phyloP scores from a whole-genome alignment of 2,888 invertebrate species.

The Melinopterus prodromus region DNA sequence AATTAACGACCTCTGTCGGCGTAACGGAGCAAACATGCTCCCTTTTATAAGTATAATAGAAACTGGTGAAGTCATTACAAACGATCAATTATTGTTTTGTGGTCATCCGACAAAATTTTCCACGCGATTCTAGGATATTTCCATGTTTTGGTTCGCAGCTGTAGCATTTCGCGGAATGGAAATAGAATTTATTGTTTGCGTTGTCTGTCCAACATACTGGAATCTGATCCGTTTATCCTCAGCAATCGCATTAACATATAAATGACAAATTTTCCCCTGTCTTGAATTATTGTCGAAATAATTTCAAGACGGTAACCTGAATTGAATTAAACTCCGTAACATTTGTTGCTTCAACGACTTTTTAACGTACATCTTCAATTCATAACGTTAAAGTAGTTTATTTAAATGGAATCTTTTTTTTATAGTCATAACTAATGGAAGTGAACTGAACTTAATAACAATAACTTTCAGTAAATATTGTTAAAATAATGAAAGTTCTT shows the following conservation, averaged over 20 bases:
- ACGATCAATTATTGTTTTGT: neutral
- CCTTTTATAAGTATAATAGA: neutral
- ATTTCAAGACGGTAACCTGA: neutral
- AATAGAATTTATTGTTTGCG: neutral
- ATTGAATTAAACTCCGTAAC: neutral
- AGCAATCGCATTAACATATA: slow-evolving; percentile 38
- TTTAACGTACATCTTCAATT: neutral
- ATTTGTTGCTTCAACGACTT: neutral
- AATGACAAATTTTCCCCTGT: slow-evolving; percentile 38
- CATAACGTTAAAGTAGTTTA: neutral
- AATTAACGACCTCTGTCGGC: neutral
- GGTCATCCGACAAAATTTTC: neutral
- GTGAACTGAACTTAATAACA: no score
- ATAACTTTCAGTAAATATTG: no score
- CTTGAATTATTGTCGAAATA: neutral
- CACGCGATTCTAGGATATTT: neutral
- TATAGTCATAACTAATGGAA: no score
- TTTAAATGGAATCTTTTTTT: no score
- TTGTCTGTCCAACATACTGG: neutral
- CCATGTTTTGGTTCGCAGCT: neutral
- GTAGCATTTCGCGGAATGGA: neutral
- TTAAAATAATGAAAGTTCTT: no score
- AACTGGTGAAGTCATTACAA: neutral
- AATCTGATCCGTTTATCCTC: slow-evolving; percentile 14
- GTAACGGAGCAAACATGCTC: neutral